These are phyloP conservation scores for Harpalus rufipes DNA, from an alignment of 2,888 invertebrate genomes.

Conservation along the genomic window DNA sequence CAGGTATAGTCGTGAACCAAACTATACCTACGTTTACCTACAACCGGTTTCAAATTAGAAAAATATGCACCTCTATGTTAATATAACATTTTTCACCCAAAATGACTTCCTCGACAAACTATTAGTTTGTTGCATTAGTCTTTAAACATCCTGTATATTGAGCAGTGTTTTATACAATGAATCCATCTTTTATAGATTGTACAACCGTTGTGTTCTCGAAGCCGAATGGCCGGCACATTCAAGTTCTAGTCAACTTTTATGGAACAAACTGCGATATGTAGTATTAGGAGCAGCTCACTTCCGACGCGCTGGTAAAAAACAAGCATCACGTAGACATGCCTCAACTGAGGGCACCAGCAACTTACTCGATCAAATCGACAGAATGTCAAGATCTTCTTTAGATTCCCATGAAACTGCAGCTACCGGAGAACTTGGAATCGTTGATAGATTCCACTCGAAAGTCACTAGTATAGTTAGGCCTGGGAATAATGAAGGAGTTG, in stretches of 20 bases:
- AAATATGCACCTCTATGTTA: no score
- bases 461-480: constrained; percentile 83
- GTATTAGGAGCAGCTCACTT: constrained; percentile 94
- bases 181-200: constrained; percentile 76
- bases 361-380: constrained; percentile 74
- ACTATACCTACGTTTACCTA: no score
- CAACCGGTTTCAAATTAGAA: no score
- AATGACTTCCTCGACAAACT: no score
- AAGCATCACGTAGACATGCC: constrained; percentile 79
- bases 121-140: no score
- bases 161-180: no score
- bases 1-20: no score
- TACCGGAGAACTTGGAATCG: constrained; percentile 73
- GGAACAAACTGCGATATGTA: constrained; percentile 96
- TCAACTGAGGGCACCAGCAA: constrained; percentile 77
- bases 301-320: constrained; percentile 86
- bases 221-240: constrained; percentile 91
- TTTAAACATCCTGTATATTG: no score
- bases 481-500: constrained; percentile 72
- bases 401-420: constrained; percentile 75
- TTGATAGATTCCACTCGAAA: constrained; percentile 81
- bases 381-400: constrained; percentile 75
- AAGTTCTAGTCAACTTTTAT: constrained; percentile 90
- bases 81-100: no score
- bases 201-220: constrained; percentile 91